phyloP scores from a whole-genome alignment of 2,113 vertebrate species.

The Climacteris rufus region DNA sequence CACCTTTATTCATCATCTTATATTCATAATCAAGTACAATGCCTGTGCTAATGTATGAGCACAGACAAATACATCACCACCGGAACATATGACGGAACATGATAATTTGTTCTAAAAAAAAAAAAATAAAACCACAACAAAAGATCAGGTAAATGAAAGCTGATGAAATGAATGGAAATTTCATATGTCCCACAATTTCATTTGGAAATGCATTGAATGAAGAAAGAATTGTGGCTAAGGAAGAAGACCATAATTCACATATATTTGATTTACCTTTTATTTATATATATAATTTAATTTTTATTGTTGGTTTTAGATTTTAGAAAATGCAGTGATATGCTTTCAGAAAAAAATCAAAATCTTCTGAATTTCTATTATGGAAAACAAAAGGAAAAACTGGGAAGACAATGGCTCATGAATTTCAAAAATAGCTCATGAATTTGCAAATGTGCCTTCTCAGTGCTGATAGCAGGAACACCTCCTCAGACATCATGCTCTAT shows the following conservation, averaged over 20 bases:
- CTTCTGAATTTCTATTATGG: slow-evolving; percentile 6
- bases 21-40: background rate
- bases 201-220: background rate
- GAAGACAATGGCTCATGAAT: slow-evolving; percentile 53
- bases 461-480: slow-evolving; percentile 56
- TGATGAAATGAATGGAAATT: background rate
- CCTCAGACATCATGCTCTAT: slow-evolving; percentile 44
- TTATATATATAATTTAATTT: background rate
- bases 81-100: background rate
- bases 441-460: slow-evolving; percentile 62
- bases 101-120: background rate
- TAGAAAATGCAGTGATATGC: background rate
- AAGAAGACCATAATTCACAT: background rate
- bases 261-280: background rate
- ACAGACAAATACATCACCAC: background rate
- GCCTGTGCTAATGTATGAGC: background rate
- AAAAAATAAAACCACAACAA: fast-evolving
- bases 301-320: background rate
- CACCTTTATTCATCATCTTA: background rate
- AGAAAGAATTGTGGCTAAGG: background rate
- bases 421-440: slow-evolving; percentile 68
- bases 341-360: background rate
- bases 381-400: slow-evolving; percentile 32
- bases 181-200: background rate
- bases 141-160: background rate